Conservation (phyloP, 2,113 vertebrate genomes). For the Chaetorhynchus papuensis region DNA sequence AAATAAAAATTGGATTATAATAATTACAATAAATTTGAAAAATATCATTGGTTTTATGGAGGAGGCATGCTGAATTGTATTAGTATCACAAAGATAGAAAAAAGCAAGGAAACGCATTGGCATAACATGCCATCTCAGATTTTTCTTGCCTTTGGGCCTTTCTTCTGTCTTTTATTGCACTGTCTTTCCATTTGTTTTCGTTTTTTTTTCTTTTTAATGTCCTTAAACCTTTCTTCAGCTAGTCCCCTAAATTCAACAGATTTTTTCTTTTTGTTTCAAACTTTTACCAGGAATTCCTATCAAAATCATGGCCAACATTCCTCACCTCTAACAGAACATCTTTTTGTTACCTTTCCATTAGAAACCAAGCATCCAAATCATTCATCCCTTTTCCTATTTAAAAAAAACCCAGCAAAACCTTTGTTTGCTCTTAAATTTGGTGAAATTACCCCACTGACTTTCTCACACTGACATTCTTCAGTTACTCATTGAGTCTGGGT, state of each 20-base stretch:
- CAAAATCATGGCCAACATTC: not conserved
- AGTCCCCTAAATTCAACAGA: not conserved
- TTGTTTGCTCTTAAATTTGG: not conserved
- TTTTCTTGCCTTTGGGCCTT: not conserved
- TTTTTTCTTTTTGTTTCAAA: not conserved
- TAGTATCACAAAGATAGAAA: not conserved
- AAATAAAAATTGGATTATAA: not conserved
- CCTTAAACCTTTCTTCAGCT: not conserved
- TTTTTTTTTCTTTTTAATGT: not conserved
- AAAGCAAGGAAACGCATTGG: rapidly evolving
- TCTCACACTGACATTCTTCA: not conserved
- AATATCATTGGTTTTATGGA: not conserved
- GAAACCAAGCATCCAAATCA: not conserved
- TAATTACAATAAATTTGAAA: not conserved
- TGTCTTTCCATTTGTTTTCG: rapidly evolving
- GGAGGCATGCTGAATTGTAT: not conserved
- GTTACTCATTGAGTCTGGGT: not conserved
- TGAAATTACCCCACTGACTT: not conserved
- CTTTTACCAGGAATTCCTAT: not conserved
- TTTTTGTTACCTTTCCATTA: not conserved
- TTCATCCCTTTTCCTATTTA: not conserved
- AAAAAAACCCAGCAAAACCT: not conserved
- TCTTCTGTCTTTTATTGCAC: not conserved
- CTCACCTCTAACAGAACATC: not conserved
- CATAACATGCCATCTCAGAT: not conserved